Conservation (phyloP, 2,113 vertebrate species). For the Egretta garzetta region DNA sequence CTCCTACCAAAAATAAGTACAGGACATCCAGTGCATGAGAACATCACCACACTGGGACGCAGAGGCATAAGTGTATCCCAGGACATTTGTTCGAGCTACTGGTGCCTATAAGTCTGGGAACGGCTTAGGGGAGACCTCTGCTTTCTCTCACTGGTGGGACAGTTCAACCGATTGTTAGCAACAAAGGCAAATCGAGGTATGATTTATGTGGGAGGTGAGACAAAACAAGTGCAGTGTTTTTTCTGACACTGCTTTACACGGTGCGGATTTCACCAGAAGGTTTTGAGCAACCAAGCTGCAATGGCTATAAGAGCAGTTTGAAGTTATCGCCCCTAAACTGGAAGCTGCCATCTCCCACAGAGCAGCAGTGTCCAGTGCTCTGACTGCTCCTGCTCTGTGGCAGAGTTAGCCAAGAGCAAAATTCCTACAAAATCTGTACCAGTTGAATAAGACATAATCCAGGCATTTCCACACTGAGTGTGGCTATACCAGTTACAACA, state of each 20-base stretch:
- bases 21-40: background rate
- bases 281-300: background rate
- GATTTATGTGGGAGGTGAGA: background rate
- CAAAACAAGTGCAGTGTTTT: background rate
- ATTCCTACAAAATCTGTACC: background rate
- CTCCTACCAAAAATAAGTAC: background rate
- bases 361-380: background rate
- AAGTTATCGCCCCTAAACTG: background rate
- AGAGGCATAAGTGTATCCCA: background rate
- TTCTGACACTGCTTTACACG: background rate
- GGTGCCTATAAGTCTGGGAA: background rate
- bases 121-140: background rate
- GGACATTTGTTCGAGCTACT: background rate
- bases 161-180: background rate
- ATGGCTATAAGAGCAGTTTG: background rate
- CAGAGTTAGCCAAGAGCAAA: background rate
- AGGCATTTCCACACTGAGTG: background rate
- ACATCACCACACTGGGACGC: background rate
- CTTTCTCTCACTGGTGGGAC: background rate
- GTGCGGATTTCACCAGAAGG: background rate
- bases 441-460: background rate
- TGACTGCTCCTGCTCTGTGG: background rate
- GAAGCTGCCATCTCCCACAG: background rate
- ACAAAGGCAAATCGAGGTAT: background rate
- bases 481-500: background rate